phyloP scores from a whole-genome alignment of 2,113 vertebrate species.

The Dipodomys stephensi region DNA sequence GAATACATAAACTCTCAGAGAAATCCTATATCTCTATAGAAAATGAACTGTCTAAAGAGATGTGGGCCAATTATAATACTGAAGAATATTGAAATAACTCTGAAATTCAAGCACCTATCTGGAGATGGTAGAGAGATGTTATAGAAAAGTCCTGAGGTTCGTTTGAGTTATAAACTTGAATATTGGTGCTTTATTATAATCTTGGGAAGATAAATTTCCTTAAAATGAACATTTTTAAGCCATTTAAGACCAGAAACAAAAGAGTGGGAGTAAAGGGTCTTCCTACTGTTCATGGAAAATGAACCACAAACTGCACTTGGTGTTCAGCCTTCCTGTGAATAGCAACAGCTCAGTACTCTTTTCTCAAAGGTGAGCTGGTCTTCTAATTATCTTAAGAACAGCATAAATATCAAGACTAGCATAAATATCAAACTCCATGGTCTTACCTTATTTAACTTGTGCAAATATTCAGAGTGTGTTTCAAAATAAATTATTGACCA shows the following conservation, averaged over 20 bases:
- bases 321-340: background rate
- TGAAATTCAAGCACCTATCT: background rate
- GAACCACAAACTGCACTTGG: background rate
- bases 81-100: background rate
- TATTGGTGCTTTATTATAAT: background rate
- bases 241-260: background rate
- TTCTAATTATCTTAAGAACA: conserved; percentile 12
- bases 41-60: background rate
- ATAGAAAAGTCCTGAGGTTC: background rate
- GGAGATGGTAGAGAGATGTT: background rate
- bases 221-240: background rate
- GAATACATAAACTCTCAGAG: background rate
- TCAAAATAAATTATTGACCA: conserved; percentile 73
- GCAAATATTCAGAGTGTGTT: conserved; percentile 24
- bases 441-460: background rate
- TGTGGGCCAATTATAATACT: background rate
- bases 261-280: background rate
- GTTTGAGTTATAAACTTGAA: background rate
- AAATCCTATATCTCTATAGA: background rate
- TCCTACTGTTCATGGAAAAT: background rate
- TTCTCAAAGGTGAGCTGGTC: background rate
- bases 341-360: background rate
- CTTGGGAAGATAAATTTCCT: background rate
- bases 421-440: conserved; percentile 9
- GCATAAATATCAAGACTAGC: conserved; percentile 33